Evolutionary conservation across 2,888 invertebrate genomes (phyloP).

Genomic region (Pseudeuparius sepicola): DNA sequence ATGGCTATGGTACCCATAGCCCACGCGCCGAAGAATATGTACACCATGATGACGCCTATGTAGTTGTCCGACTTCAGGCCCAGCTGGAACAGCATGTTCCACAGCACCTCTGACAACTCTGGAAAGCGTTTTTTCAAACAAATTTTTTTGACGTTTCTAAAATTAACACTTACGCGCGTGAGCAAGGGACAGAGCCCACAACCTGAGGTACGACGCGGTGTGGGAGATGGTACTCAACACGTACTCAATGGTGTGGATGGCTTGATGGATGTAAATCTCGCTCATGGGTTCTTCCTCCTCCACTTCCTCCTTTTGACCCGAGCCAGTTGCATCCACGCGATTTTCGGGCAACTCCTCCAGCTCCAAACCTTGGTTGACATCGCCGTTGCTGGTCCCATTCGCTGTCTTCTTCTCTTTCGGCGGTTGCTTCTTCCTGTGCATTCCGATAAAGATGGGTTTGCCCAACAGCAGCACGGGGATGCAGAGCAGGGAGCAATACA

Average conservation of each 20-base stretch:
- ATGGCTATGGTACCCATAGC: conserved; percentile 72
- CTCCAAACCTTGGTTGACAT: conserved; percentile 58
- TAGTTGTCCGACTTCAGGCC: conserved; percentile 30
- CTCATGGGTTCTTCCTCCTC: conserved; percentile 55
- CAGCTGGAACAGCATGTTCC: conserved; percentile 30
- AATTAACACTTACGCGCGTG: conserved; percentile 69
- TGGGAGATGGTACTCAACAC: conserved; percentile 93
- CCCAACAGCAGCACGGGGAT: conserved; percentile 70
- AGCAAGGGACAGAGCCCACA: conserved; percentile 94
- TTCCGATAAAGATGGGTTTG: conserved; percentile 59
- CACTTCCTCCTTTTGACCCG: conserved; percentile 39
- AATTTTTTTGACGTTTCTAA: neutral
- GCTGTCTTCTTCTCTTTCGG: conserved; percentile 8
- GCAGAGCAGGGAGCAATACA: conserved; percentile 56
- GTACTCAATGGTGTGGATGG: conserved; percentile 95
- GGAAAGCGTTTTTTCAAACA: conserved; percentile 19
- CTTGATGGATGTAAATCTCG: conserved; percentile 87
- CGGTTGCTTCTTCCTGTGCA: conserved; percentile 29
- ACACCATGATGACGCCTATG: conserved; percentile 45
- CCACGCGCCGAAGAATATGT: conserved; percentile 64
- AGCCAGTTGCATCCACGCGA: conserved; percentile 27
- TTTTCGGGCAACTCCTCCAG: conserved; percentile 37
- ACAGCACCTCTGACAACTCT: conserved; percentile 33
- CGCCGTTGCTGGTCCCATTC: conserved; percentile 44
- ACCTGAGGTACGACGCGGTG: conserved; percentile 90